Evolutionary conservation across 2,797 vertebrate genomes (phyloP).

Genomic region (Lophius americanus): DNA sequence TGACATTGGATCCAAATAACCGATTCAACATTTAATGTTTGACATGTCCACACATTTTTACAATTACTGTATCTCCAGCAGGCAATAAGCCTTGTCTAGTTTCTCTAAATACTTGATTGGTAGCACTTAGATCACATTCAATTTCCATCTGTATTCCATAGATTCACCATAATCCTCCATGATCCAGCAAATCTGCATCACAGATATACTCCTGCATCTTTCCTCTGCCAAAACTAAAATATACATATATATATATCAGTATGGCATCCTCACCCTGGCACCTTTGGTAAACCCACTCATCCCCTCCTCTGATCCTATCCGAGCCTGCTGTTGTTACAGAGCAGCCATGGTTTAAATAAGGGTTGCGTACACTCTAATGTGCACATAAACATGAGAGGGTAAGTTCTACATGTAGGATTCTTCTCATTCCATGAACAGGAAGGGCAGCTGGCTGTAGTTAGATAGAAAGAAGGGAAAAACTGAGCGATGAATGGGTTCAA

Average conservation of each 20-base stretch:
- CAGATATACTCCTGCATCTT: constrained; percentile 10
- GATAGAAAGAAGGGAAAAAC: constrained; percentile 22
- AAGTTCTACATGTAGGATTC: constrained; percentile 74
- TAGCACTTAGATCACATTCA: constrained; percentile 36
- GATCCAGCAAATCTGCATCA: constrained; percentile 28
- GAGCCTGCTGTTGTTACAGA: constrained; percentile 37
- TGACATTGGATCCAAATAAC: constrained; percentile 50
- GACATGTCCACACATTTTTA: constrained; percentile 41
- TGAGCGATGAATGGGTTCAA: constrained; percentile 29
- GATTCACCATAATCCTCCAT: constrained; percentile 28
- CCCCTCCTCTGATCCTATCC: constrained; percentile 21
- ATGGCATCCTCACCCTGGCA: constrained; percentile 20
- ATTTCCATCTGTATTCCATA: constrained; percentile 30
- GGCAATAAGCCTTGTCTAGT: constrained; percentile 24
- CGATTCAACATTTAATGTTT: constrained; percentile 45
- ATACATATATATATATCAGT: neutral
- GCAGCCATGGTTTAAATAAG: constrained; percentile 22
- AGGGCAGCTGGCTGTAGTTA: constrained; percentile 83
- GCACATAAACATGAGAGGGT: constrained; percentile 58
- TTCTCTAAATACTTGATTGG: constrained; percentile 41
- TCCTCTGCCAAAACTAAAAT: constrained; percentile 24
- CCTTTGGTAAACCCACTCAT: constrained; percentile 26
- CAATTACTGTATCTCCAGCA: constrained; percentile 29
- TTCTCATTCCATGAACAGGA: constrained; percentile 74
- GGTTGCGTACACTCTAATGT: constrained; percentile 11